phyloP scores from a whole-genome alignment of 2,888 invertebrate species.

The Melanargia galathea region DNA sequence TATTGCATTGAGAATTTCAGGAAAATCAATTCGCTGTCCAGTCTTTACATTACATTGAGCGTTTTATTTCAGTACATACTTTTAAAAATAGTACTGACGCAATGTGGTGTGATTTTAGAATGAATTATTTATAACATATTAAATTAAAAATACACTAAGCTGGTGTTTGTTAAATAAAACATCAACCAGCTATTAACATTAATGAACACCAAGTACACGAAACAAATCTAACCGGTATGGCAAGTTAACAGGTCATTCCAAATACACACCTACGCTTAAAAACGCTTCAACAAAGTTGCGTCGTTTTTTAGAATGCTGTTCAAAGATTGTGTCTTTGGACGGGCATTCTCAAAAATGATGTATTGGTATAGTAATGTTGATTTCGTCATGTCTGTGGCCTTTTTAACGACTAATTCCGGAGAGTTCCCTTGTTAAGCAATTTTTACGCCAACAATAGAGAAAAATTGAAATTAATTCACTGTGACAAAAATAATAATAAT shows the following conservation, averaged over 20 bases:
- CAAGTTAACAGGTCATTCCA: neutral
- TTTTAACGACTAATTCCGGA: too few species aligned
- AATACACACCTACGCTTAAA: constrained; percentile 16
- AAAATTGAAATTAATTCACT: too few species aligned
- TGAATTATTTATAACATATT: neutral
- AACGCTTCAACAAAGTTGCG: neutral
- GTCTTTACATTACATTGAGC: neutral
- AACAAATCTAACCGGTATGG: constrained; percentile 8
- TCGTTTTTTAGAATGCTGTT: neutral
- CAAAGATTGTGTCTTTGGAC: too few species aligned
- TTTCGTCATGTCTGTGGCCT: too few species aligned
- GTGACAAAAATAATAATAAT: too few species aligned
- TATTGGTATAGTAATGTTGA: too few species aligned
- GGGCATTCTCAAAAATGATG: too few species aligned
- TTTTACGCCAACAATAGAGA: neutral
- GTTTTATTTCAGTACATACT: neutral
- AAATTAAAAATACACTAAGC: neutral
- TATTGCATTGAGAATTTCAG: neutral
- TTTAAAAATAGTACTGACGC: neutral
- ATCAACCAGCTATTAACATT: constrained; percentile 9
- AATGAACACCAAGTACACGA: constrained; percentile 1
- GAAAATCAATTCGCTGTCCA: neutral
- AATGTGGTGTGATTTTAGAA: neutral
- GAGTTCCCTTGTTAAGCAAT: neutral
- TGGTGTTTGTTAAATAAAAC: constrained; percentile 13